Evolutionary conservation across 2,888 invertebrate species (phyloP).

Genomic region (Calliphora vomitoria): DNA sequence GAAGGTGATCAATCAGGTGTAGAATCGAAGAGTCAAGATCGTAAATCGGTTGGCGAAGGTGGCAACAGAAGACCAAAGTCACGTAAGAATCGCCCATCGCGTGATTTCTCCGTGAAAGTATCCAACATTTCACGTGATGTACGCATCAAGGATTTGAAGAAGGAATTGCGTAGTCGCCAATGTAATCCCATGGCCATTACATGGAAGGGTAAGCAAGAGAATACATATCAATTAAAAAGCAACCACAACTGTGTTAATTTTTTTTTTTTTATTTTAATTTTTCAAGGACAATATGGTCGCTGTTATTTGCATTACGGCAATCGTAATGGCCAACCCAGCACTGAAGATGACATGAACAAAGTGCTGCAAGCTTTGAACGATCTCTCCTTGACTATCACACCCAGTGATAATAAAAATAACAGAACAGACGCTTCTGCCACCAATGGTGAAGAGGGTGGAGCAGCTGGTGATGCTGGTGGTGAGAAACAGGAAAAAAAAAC

Average conservation of each 20-base stretch:
- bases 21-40: slow-evolving; percentile 82
- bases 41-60: slow-evolving; percentile 78
- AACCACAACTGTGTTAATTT: background rate
- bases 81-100: slow-evolving; percentile 79
- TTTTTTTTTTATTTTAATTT: slow-evolving; percentile 32
- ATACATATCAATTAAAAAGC: no score
- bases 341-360: slow-evolving; percentile 83
- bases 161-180: slow-evolving; percentile 89
- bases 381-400: slow-evolving; percentile 81
- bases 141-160: slow-evolving; percentile 90
- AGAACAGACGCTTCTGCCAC: slow-evolving; percentile 62
- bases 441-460: slow-evolving; percentile 64
- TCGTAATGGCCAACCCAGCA: slow-evolving; percentile 85
- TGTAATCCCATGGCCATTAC: slow-evolving; percentile 91
- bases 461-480: slow-evolving; percentile 70
- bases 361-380: slow-evolving; percentile 83
- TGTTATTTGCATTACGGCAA: slow-evolving; percentile 92
- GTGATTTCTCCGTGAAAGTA: slow-evolving; percentile 85
- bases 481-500: slow-evolving; percentile 71
- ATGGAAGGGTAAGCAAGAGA: slow-evolving; percentile 87
- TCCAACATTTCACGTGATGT: slow-evolving; percentile 90
- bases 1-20: slow-evolving; percentile 83
- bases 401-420: slow-evolving; percentile 74
- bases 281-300: slow-evolving; percentile 87
- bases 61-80: slow-evolving; percentile 76